Evolutionary conservation across 2,888 invertebrate species (phyloP).

Genomic region (Metopia argyrocephala): DNA sequence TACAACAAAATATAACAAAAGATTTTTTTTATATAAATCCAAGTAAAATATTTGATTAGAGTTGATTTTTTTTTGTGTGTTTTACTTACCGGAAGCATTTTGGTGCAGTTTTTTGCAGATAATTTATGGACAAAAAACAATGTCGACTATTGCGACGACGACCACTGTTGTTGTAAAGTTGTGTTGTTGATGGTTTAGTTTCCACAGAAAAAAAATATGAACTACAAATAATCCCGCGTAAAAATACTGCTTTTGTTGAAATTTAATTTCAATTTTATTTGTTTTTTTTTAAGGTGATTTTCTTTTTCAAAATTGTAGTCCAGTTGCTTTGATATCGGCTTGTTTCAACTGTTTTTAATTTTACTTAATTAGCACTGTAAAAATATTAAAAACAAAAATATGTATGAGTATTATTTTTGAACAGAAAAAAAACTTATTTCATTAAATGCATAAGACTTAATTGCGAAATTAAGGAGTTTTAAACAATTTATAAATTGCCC

Average conservation of each 20-base stretch:
- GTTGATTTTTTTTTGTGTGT: conserved; percentile 28
- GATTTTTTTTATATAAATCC: background rate
- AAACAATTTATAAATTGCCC: no score
- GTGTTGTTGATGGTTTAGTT: conserved; percentile 48
- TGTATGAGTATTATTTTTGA: conserved; percentile 27
- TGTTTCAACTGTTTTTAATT: conserved; percentile 48
- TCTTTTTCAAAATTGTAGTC: conserved; percentile 23
- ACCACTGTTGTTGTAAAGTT: conserved; percentile 52
- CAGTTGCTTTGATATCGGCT: conserved; percentile 32
- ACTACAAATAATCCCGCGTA: conserved; percentile 55
- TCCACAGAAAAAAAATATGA: no score
- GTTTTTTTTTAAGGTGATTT: conserved; percentile 34
- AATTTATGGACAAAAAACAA: conserved; percentile 54
- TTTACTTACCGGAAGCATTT: conserved; percentile 76
- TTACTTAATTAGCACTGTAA: conserved; percentile 53
- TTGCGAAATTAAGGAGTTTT: no score
- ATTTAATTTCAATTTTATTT: conserved; percentile 63
- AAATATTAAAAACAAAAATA: conserved; percentile 42
- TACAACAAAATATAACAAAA: conserved; percentile 1
- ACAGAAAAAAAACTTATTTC: background rate
- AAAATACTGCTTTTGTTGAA: conserved; percentile 53
- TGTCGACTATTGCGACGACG: conserved; percentile 30
- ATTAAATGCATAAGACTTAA: background rate
- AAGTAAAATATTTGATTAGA: conserved; percentile 25
- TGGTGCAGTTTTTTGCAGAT: conserved; percentile 66